phyloP scores from a whole-genome alignment of 2,888 invertebrate species.

The Plagodis dolabraria region DNA sequence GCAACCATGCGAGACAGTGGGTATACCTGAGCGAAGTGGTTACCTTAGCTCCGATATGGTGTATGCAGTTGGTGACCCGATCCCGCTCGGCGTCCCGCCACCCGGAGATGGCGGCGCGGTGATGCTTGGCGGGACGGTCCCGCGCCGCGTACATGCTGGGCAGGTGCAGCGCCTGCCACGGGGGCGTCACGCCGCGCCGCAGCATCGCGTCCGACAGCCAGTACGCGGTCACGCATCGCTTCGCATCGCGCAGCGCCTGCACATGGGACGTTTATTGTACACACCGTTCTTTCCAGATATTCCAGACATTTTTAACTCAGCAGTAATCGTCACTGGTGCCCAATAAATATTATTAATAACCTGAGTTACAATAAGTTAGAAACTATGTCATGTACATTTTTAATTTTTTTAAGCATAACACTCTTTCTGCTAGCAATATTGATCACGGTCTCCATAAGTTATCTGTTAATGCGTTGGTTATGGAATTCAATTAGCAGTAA shows the following conservation, averaged over 20 bases:
- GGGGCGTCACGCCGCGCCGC: slow-evolving; percentile 94
- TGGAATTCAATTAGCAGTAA: too few species aligned
- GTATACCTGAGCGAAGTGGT: neutral
- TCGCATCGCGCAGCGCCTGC: slow-evolving; percentile 87
- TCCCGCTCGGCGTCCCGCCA: slow-evolving; percentile 95
- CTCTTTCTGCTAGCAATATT: too few species aligned
- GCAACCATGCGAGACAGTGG: too few species aligned
- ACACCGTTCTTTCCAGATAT: neutral
- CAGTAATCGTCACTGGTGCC: too few species aligned
- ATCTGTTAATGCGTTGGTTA: too few species aligned
- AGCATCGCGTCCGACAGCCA: slow-evolving; percentile 96
- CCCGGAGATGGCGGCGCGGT: slow-evolving; percentile 94
- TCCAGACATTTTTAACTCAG: too few species aligned
- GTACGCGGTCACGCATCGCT: slow-evolving; percentile 91
- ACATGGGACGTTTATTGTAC: neutral
- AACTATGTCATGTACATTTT: too few species aligned
- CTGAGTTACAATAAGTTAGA: too few species aligned
- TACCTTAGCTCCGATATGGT: slow-evolving; percentile 92
- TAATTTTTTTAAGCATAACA: too few species aligned
- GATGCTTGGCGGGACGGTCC: slow-evolving; percentile 90
- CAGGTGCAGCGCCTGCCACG: slow-evolving; percentile 97
- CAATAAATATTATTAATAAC: too few species aligned
- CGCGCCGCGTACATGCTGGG: slow-evolving; percentile 89
- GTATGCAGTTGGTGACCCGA: slow-evolving; percentile 93
- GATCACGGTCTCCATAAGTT: too few species aligned